phyloP scores from a whole-genome alignment of 2,113 vertebrate genomes.

The Perca fluviatilis region DNA sequence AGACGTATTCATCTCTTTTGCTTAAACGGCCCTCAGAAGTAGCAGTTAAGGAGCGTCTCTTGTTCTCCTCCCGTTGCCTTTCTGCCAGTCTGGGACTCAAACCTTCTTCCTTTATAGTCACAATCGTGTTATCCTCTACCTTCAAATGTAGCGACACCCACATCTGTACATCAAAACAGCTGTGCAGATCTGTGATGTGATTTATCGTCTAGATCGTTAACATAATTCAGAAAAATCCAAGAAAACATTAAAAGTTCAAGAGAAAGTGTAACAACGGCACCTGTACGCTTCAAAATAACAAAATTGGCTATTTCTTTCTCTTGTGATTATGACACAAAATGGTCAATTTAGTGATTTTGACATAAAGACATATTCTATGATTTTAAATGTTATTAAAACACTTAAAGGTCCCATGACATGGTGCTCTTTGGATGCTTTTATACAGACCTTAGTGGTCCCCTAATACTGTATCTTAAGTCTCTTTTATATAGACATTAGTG shows the following conservation, averaged over 20 bases:
- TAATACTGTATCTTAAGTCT: no score
- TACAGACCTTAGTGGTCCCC: no score
- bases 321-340: background rate
- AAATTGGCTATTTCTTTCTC: no score
- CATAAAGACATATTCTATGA: background rate
- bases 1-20: background rate
- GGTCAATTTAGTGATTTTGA: background rate
- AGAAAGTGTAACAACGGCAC: background rate
- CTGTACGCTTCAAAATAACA: background rate
- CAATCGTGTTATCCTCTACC: background rate
- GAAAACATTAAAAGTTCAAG: background rate
- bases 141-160: background rate
- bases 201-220: background rate
- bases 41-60: background rate
- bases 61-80: background rate
- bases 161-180: background rate
- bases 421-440: no score
- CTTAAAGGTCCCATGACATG: no score
- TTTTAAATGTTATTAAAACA: background rate
- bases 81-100: background rate
- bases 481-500: no score
- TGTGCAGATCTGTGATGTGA: background rate
- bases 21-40: fast-evolving
- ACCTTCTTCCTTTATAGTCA: background rate
- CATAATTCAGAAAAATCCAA: background rate